Conservation (phyloP, 2,888 invertebrate species). For the Orchesella flavescens region DNA sequence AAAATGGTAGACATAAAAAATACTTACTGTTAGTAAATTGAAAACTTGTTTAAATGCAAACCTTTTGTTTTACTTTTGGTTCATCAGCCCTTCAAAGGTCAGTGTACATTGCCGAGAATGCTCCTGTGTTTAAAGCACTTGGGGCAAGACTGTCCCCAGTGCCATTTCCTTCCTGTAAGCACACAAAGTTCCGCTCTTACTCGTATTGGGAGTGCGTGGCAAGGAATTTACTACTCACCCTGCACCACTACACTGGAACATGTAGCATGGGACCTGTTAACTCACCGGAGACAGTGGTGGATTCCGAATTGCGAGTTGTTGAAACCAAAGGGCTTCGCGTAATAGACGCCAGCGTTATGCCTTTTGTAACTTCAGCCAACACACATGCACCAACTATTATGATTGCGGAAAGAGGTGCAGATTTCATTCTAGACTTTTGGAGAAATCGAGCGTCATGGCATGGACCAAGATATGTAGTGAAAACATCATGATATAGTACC, state of each 20-base stretch:
- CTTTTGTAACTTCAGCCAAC: slow-evolving; percentile 46
- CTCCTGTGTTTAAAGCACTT: slow-evolving; percentile 50
- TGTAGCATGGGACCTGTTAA: slow-evolving; percentile 51
- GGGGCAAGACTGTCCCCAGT: slow-evolving; percentile 52
- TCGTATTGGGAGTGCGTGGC: slow-evolving; percentile 60
- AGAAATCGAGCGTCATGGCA: not conserved
- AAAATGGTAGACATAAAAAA: not conserved
- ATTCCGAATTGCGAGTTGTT: slow-evolving; percentile 55
- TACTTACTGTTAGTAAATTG: not conserved
- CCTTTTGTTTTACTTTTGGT: too few species aligned
- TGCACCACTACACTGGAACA: slow-evolving; percentile 53
- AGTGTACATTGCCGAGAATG: slow-evolving; percentile 59
- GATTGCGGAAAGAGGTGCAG: slow-evolving; percentile 58
- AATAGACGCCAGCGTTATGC: slow-evolving; percentile 63
- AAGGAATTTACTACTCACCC: slow-evolving; percentile 40
- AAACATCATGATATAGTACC: too few species aligned
- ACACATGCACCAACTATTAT: slow-evolving; percentile 54
- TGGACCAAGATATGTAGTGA: too few species aligned
- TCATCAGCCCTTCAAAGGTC: slow-evolving; percentile 42
- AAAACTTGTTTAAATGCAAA: not conserved
- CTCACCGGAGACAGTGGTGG: slow-evolving; percentile 51
- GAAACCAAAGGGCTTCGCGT: slow-evolving; percentile 62
- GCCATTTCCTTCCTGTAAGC: slow-evolving; percentile 56
- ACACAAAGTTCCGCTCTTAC: slow-evolving; percentile 15
- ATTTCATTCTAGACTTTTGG: slow-evolving; percentile 57